Conservation (phyloP, 2,113 vertebrate species). For the Zapornia atra region DNA sequence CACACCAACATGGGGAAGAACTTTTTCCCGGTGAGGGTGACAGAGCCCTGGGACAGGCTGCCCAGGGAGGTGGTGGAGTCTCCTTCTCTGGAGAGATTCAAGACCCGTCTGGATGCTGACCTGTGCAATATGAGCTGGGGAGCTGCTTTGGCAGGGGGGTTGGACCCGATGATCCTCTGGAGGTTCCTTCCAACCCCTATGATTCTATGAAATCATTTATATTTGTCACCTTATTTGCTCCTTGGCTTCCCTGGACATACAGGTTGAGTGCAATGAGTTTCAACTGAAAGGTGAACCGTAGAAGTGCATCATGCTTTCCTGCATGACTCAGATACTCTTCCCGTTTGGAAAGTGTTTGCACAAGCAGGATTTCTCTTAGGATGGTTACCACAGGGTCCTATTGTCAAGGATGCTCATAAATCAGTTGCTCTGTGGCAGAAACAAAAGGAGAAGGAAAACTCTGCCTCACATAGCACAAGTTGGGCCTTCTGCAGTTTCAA, state of each 20-base stretch:
- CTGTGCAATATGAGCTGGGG: too few species aligned
- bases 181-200: too few species aligned
- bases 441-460: constrained; percentile 9
- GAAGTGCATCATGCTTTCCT: constrained; percentile 30
- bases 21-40: too few species aligned
- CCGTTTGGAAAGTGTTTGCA: constrained; percentile 38
- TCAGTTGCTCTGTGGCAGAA: constrained; percentile 14
- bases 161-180: too few species aligned
- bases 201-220: neutral
- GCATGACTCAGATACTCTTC: constrained; percentile 40
- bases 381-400: neutral
- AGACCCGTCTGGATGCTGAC: too few species aligned
- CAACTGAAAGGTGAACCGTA: neutral
- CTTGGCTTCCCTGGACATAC: neutral
- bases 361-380: constrained; percentile 22
- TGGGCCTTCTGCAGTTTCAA: neutral
- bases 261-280: neutral
- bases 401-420: constrained; percentile 14
- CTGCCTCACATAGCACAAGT: neutral
- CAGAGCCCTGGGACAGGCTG: too few species aligned
- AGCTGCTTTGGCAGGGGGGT: too few species aligned
- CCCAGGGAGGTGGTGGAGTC: too few species aligned
- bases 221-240: neutral
- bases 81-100: too few species aligned
- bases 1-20: too few species aligned